Conservation (phyloP, 1,140 invertebrate species). For the Onthophagus taurus region DNA sequence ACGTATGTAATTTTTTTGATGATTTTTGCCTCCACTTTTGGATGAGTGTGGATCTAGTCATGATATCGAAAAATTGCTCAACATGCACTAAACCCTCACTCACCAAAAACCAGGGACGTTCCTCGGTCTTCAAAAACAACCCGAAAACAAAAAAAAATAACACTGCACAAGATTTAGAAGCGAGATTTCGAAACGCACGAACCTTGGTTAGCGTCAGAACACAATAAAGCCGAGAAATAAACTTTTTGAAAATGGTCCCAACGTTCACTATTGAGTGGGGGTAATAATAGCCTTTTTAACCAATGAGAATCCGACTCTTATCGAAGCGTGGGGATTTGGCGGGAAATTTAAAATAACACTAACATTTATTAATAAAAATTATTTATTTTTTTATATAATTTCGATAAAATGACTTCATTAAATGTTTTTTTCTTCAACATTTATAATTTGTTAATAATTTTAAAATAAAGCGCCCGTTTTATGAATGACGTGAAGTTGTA, state of each 20-base stretch:
- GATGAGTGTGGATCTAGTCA: constrained; percentile 38
- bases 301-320: constrained; percentile 1
- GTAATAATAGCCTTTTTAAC: constrained; percentile 10
- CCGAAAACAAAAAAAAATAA: constrained; percentile 4
- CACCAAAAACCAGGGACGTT: constrained; percentile 26
- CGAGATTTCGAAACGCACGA: no score
- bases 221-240: constrained; percentile 5
- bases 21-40: constrained; percentile 22
- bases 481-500: neutral
- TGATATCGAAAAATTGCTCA: constrained; percentile 22
- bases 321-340: constrained; percentile 6
- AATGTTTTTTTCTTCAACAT: no score
- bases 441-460: no score
- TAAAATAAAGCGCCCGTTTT: neutral
- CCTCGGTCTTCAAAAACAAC: neutral
- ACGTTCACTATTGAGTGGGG: constrained; percentile 10
- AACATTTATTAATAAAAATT: neutral
- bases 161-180: no score
- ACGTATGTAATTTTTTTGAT: no score
- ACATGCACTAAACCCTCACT: constrained; percentile 36
- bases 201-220: neutral
- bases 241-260: constrained; percentile 10
- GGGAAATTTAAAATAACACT: no score
- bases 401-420: neutral
- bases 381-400: neutral